phyloP scores from a whole-genome alignment of 2,888 invertebrate genomes.

The Miltochrista miniata region DNA sequence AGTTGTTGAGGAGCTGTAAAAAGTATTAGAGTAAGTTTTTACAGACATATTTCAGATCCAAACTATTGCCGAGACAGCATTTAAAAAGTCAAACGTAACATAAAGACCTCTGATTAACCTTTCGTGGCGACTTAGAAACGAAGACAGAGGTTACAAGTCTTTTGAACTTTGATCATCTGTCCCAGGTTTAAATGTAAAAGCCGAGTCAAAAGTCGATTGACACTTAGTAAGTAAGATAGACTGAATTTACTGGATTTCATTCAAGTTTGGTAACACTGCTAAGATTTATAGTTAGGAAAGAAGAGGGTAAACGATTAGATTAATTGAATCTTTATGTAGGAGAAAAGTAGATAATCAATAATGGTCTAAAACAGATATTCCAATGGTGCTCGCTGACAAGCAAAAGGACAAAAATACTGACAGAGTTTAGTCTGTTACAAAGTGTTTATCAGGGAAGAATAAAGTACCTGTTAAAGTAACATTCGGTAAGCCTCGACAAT shows the following conservation, averaged over 20 bases:
- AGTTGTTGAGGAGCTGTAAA: neutral
- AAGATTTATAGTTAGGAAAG: too few species aligned
- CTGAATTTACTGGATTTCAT: neutral
- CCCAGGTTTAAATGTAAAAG: neutral
- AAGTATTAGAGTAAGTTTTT: neutral
- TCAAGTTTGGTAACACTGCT: neutral
- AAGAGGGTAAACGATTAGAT: too few species aligned
- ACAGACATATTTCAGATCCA: too few species aligned
- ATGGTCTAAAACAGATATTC: neutral
- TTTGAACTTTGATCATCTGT: conserved; percentile 1
- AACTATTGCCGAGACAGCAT: neutral
- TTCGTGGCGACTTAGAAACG: conserved; percentile 4
- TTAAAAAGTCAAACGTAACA: neutral
- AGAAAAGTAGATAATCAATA: too few species aligned
- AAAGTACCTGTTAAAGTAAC: too few species aligned
- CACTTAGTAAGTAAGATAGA: neutral
- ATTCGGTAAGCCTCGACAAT: too few species aligned
- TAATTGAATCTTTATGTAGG: too few species aligned
- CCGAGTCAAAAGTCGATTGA: neutral
- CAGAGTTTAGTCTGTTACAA: too few species aligned
- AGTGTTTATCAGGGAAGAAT: too few species aligned
- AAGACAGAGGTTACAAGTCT: conserved; percentile 6
- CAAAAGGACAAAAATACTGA: too few species aligned
- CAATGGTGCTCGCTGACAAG: too few species aligned
- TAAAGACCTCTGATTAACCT: neutral